Evolutionary conservation across 2,888 invertebrate species (phyloP).

Genomic region (Eumerus sabulonum): DNA sequence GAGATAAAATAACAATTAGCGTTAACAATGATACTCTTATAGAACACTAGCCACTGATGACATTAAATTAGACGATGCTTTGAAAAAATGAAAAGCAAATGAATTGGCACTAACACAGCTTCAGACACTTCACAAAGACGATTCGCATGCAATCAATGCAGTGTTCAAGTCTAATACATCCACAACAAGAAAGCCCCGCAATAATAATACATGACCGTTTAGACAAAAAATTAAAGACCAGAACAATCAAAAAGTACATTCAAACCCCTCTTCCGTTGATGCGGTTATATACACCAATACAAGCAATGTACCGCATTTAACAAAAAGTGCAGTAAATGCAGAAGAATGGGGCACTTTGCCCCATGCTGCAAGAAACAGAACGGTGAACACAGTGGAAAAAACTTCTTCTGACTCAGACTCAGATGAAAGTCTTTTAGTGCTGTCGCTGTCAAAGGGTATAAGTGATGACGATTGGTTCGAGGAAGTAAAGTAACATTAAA

Average conservation of each 20-base stretch:
- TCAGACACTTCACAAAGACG: slow-evolving; percentile 30
- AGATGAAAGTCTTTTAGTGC: slow-evolving; percentile 25
- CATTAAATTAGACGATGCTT: slow-evolving; percentile 23
- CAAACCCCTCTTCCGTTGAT: slow-evolving; percentile 1
- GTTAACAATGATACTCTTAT: slow-evolving; percentile 18
- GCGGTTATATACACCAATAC: slow-evolving; percentile 14
- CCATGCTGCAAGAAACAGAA: slow-evolving; percentile 26
- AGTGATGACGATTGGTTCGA: slow-evolving; percentile 24
- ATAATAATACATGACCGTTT: slow-evolving; percentile 1
- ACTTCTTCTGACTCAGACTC: slow-evolving; percentile 12
- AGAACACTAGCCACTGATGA: slow-evolving; percentile 26
- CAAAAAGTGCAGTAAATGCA: slow-evolving; percentile 33
- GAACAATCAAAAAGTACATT: slow-evolving; percentile 2
- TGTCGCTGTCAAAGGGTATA: slow-evolving; percentile 14
- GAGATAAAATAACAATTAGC: slow-evolving; percentile 25
- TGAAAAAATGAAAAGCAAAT: slow-evolving; percentile 28
- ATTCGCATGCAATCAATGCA: no score
- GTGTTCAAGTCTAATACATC: slow-evolving; percentile 6
- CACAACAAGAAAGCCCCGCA: slow-evolving; percentile 10
- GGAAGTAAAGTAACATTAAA: not conserved
- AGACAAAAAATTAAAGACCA: slow-evolving; percentile 9
- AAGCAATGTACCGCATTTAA: slow-evolving; percentile 25
- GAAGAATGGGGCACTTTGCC: slow-evolving; percentile 25
- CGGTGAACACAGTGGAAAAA: slow-evolving; percentile 1
- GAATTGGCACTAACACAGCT: slow-evolving; percentile 24